Conservation (phyloP, 2,888 invertebrate genomes). For the Caenorhabditis afra region DNA sequence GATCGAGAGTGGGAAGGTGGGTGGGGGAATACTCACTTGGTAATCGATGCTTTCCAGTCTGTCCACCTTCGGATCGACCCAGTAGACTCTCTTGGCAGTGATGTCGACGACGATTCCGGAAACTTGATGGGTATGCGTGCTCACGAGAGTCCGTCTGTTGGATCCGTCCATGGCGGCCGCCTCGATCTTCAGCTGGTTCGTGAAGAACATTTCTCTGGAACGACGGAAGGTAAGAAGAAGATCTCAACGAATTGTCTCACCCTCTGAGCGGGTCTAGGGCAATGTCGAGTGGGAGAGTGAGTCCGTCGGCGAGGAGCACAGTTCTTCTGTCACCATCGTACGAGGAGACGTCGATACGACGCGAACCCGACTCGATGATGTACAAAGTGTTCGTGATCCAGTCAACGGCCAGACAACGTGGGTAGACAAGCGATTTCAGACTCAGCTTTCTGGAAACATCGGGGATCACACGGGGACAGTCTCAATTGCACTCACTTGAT, state of each 20-base stretch:
- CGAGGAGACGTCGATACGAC: slow-evolving; percentile 95
- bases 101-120: slow-evolving; percentile 87
- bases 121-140: slow-evolving; percentile 91
- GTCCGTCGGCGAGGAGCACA: slow-evolving; percentile 91
- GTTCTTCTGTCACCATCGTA: slow-evolving; percentile 90
- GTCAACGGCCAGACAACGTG: slow-evolving; percentile 88
- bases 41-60: slow-evolving; percentile 97
- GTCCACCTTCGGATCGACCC: slow-evolving; percentile 95
- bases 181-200: slow-evolving; percentile 85
- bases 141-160: slow-evolving; percentile 88
- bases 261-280: slow-evolving; percentile 94
- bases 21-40: slow-evolving; percentile 84
- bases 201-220: slow-evolving; percentile 83
- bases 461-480: no score
- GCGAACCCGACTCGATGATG: slow-evolving; percentile 85
- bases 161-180: slow-evolving; percentile 96
- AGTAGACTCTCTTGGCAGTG: slow-evolving; percentile 92
- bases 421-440: slow-evolving; percentile 79
- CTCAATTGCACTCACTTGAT: slow-evolving; percentile 66
- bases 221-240: background rate
- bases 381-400: slow-evolving; percentile 97
- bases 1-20: background rate
- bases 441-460: slow-evolving; percentile 70
- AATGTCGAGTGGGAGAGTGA: slow-evolving; percentile 92
- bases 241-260: slow-evolving; percentile 80